Evolutionary conservation across 2,888 invertebrate genomes (phyloP), one percentile per base, ranked within the genome.

Genomic region (Tachina lurida): DNA sequence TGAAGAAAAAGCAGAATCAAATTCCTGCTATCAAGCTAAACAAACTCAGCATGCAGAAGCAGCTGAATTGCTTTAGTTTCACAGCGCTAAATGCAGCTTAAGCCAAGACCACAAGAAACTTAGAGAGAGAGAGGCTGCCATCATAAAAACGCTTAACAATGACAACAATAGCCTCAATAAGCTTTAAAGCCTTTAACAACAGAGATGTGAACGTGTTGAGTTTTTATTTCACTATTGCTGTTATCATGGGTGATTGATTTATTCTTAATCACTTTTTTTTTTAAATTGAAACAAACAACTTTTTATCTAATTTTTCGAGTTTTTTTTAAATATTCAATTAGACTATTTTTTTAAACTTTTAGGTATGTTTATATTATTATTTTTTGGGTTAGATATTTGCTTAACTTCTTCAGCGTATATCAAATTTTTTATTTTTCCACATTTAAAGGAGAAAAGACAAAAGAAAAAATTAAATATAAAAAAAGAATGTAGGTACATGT

Each of bases 11-110:
- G 17, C 31, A 49, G 31, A 15, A 45, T 5, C 10, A 45, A 56
- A 71, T 71, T 63, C 63, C 63, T 45, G 22, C 12, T 22, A 45
- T 17, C 41, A 58, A 47, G 15, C 17, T 58, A 19, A 39, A 19
- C 12, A 41, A 39, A 41, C 58, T 60, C 9, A 68, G 52, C 43
- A 60, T 77, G 58, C 65, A 78, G 68, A 67, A 74, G 77, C 83
- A 84, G 77, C 83, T 68, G 65, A 73, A 78, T 77, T 78, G 65
- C 67, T 78, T 84, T 67, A 74, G 73, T 77, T 60, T 73, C 67
- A 68, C 70, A 67, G 65, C 60, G 73, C 71, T 81, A 74, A 80
- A 79, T 45, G 43, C 43, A 68, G 52, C 47, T 68, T 45, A 10
- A 68, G 17, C 45, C 58, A 10, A 31, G 54, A 43, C 62, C 17